These are phyloP conservation scores for Orthonyx spaldingii DNA, from an alignment of 2,113 vertebrate genomes.

Conservation along the genomic window DNA sequence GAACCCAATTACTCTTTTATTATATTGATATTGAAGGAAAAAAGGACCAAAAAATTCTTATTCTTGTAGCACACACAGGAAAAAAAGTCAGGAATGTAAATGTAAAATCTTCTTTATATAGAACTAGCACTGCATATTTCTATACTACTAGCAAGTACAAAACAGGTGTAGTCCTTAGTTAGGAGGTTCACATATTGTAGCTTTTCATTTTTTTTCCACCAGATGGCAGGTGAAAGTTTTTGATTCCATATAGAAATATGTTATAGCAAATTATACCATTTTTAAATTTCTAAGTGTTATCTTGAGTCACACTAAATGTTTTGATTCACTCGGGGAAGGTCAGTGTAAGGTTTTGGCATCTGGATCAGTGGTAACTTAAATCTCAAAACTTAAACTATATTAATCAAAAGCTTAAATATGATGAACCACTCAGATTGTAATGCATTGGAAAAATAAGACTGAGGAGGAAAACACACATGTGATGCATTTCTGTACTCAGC, in stretches of 20 bases:
- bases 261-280: neutral
- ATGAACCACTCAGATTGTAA: neutral
- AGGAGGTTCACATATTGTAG: neutral
- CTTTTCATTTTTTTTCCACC: slow-evolving; percentile 21
- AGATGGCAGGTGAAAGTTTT: slow-evolving; percentile 56
- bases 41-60: neutral
- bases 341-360: neutral
- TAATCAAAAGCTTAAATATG: neutral
- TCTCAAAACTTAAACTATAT: neutral
- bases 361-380: neutral
- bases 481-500: neutral
- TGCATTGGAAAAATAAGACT: neutral
- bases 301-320: neutral
- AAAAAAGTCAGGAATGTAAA: neutral
- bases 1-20: neutral
- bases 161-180: neutral
- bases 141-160: neutral
- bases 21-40: neutral
- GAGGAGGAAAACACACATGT: rapidly evolving
- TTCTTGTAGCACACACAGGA: neutral
- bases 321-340: neutral
- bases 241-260: neutral
- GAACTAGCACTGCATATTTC: neutral
- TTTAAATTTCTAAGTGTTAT: neutral
- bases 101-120: neutral